Percentiles rank a stretch among this genome's conserved stretches.
phyloP scores from a whole-genome alignment of 37 sponge, comb jelly and placozoan genomes.

The Chondrilla cf. caribensis region DNA sequence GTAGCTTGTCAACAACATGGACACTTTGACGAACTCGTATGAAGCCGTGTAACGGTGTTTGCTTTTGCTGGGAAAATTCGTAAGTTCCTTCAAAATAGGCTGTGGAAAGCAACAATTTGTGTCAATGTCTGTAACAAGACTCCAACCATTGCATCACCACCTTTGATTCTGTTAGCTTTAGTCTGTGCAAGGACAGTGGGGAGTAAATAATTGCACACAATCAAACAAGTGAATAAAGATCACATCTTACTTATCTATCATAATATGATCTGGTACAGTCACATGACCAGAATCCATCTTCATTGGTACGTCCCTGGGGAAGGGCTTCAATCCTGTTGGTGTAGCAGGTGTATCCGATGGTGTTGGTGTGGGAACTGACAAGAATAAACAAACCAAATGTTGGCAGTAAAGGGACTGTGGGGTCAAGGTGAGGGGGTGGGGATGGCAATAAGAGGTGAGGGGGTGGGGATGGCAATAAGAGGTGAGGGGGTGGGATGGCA shows the following conservation, averaged over 20 bases:
- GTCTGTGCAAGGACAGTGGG: no score
- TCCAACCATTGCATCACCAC: background rate
- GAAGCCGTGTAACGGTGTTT: constrained; percentile 44
- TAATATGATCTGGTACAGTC: background rate
- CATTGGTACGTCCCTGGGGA: background rate
- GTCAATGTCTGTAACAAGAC: no score
- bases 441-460: background rate
- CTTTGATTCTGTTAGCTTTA: no score
- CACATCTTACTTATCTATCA: background rate
- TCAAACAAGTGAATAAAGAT: no score
- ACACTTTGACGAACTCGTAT: constrained; percentile 65
- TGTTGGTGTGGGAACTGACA: constrained; percentile 4
- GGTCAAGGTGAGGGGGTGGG: no score
- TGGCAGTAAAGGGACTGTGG: no score
- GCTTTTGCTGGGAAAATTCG: background rate
- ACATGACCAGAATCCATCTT: constrained; percentile 13
- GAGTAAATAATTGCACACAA: no score
- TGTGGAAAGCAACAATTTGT: background rate
- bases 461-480: constrained; percentile 3
- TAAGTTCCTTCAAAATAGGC: background rate
- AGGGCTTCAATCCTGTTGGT: background rate
- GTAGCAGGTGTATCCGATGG: background rate
- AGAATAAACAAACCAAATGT: background rate
- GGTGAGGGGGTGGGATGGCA: background rate
- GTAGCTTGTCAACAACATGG: constrained; percentile 73